A percentile compares a stretch with the other conserved stretches of the same genome.
Conservation (phyloP, 2,113 vertebrate species). For the Daphoenositta chrysoptera region DNA sequence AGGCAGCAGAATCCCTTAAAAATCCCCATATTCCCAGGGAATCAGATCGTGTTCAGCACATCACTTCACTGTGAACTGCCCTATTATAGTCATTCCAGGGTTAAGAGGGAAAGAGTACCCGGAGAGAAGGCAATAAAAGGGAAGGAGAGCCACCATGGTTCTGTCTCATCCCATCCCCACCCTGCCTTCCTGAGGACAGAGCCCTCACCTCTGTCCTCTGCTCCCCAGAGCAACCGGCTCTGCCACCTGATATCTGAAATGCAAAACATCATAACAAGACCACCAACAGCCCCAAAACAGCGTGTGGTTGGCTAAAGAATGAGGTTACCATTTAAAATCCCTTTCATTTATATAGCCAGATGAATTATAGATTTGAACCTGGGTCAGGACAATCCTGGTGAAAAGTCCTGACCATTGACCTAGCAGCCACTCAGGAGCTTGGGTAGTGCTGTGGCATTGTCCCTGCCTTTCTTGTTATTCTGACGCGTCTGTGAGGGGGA, state of each 20-base stretch:
- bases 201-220: fast-evolving
- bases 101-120: neutral
- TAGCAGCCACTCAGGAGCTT: neutral
- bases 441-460: neutral
- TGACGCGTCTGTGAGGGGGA: neutral
- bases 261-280: neutral
- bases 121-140: neutral
- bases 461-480: neutral
- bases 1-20: neutral
- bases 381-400: neutral
- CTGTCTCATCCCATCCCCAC: fast-evolving
- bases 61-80: neutral
- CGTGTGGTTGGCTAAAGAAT: neutral
- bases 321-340: neutral
- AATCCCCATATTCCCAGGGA: neutral
- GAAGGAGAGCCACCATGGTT: neutral
- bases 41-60: neutral
- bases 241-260: fast-evolving
- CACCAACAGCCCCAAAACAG: neutral
- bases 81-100: neutral
- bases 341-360: neutral
- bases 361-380: neutral
- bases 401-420: neutral
- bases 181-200: neutral
- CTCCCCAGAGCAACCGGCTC: neutral